Conservation (phyloP, 2,797 vertebrate species). For the Ambastaia sidthimunki region DNA sequence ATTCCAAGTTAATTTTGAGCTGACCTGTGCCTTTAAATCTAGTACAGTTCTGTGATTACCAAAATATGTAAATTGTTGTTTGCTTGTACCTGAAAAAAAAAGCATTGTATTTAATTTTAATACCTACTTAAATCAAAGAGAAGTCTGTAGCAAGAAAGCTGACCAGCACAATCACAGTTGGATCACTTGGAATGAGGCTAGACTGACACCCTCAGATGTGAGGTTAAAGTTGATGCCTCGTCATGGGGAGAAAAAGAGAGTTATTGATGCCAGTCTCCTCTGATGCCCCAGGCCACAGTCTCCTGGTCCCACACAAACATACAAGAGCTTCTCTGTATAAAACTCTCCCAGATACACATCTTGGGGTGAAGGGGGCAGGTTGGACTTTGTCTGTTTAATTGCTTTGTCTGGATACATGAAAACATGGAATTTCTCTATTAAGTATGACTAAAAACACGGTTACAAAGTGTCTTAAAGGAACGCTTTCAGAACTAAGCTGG, state of each 20-base stretch:
- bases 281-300: constrained; percentile 67
- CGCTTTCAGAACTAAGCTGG: background rate
- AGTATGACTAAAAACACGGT: background rate
- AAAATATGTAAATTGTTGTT: background rate
- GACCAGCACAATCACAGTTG: constrained; percentile 70
- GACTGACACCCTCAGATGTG: constrained; percentile 70
- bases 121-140: constrained; percentile 17
- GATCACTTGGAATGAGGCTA: constrained; percentile 73
- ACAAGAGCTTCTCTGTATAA: constrained; percentile 76
- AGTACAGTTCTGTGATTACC: background rate
- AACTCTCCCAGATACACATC: constrained; percentile 65
- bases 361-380: constrained; percentile 50
- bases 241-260: constrained; percentile 69
- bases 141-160: constrained; percentile 37
- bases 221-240: constrained; percentile 73
- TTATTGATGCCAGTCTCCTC: constrained; percentile 60
- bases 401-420: constrained; percentile 35
- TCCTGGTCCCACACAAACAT: constrained; percentile 65
- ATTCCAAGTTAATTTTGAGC: background rate
- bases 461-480: background rate
- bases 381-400: constrained; percentile 23
- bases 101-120: background rate
- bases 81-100: background rate
- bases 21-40: background rate
- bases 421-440: constrained; percentile 34